Percentiles rank a stretch among this genome's conserved stretches.
Conservation (phyloP, 2,113 vertebrate genomes). For the Petroica traversi region DNA sequence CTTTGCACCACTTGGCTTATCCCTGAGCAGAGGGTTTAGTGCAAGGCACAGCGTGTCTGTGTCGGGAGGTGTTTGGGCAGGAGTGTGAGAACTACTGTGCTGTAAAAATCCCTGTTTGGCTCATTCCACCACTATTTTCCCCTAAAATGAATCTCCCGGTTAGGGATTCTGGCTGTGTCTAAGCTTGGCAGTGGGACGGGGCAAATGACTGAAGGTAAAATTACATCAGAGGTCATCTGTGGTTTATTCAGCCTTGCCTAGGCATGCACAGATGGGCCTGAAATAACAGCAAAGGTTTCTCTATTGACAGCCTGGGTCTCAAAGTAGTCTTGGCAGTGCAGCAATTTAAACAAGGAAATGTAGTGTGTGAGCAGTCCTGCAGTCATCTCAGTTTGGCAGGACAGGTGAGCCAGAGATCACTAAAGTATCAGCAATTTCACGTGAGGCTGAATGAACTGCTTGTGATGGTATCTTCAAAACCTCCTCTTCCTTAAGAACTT, state of each 20-base stretch:
- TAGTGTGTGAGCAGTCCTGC: background rate
- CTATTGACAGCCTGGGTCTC: background rate
- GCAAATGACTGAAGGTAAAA: slow-evolving; percentile 12
- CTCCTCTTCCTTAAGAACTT: background rate
- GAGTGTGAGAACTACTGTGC: accelerated
- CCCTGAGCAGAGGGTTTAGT: too few relatives aligned
- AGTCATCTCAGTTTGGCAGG: background rate
- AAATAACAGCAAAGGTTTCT: background rate
- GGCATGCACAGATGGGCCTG: background rate
- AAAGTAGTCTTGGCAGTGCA: background rate
- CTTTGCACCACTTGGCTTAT: too few relatives aligned
- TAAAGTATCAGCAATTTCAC: background rate
- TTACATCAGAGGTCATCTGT: background rate
- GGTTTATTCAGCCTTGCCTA: background rate
- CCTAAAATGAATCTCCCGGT: background rate
- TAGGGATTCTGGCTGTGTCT: slow-evolving; percentile 45
- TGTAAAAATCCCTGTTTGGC: background rate
- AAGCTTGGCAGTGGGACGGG: background rate
- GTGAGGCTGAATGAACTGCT: background rate
- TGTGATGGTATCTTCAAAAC: background rate
- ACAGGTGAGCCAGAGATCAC: background rate
- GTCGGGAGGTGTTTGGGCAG: too few relatives aligned
- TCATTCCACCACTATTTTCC: background rate
- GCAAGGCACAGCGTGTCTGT: too few relatives aligned
- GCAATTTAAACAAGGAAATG: background rate